These are phyloP conservation scores for Torymus auratus DNA, from an alignment of 2,888 invertebrate species.

Conservation along the genomic window DNA sequence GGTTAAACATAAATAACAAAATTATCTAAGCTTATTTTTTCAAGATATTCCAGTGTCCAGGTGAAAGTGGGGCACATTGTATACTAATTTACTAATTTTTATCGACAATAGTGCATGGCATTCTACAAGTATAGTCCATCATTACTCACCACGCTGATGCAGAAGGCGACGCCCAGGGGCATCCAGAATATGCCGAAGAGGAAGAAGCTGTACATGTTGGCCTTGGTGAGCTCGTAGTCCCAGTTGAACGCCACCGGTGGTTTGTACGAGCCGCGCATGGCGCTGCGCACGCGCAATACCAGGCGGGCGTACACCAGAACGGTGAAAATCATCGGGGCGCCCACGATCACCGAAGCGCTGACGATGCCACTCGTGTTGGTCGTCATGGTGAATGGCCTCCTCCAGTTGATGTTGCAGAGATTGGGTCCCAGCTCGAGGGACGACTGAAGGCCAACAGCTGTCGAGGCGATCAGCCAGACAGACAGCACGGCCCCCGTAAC, in stretches of 20 bases:
- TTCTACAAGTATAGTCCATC: too few relatives aligned
- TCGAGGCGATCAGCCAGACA: constrained; percentile 80
- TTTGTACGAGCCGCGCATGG: constrained; percentile 80
- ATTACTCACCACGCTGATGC: constrained; percentile 73
- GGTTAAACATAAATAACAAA: too few relatives aligned
- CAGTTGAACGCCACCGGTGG: constrained; percentile 81
- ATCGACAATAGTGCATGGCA: too few relatives aligned
- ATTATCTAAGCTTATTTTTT: too few relatives aligned
- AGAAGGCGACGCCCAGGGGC: constrained; percentile 82
- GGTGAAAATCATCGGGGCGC: constrained; percentile 80
- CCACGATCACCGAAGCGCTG: constrained; percentile 80
- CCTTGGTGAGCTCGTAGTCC: constrained; percentile 81
- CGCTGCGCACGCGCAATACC: constrained; percentile 78
- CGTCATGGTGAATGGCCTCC: constrained; percentile 79
- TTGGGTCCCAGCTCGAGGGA: constrained; percentile 82
- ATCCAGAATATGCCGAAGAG: constrained; percentile 83
- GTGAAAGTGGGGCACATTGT: too few relatives aligned
- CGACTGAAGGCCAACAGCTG: constrained; percentile 81
- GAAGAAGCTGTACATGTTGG: constrained; percentile 83
- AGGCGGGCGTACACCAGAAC: constrained; percentile 79
- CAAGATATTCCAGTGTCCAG: too few relatives aligned
- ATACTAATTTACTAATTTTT: too few relatives aligned
- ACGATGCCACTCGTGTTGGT: constrained; percentile 74
- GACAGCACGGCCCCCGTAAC: constrained; percentile 79
- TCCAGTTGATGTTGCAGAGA: constrained; percentile 79